phyloP scores from a whole-genome alignment of 2,113 vertebrate genomes.

The Aegithalos caudatus region DNA sequence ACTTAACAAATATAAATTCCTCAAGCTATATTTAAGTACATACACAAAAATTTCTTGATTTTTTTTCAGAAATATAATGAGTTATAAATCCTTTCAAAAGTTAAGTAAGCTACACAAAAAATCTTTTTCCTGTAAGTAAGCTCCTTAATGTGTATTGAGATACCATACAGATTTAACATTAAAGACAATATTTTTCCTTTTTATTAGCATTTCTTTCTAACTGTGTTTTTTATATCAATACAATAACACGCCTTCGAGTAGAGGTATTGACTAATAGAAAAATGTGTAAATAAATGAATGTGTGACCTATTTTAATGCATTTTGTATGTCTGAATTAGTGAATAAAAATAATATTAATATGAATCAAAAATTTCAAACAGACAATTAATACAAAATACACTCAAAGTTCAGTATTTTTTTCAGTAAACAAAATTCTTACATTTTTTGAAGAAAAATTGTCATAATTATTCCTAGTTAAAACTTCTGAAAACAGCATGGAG shows the following conservation, averaged over 20 bases:
- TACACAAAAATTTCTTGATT: not conserved
- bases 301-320: not conserved
- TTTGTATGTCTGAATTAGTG: not conserved
- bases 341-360: conserved; percentile 46
- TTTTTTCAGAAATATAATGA: not conserved
- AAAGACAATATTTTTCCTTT: not conserved
- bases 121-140: not conserved
- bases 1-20: not conserved
- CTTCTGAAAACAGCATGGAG: conserved; percentile 28
- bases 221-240: not conserved
- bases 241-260: not conserved
- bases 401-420: conserved; percentile 22
- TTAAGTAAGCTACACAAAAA: not conserved
- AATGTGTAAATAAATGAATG: not conserved
- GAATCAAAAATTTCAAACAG: conserved; percentile 9
- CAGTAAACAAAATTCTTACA: not conserved
- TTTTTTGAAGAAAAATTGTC: conserved; percentile 42
- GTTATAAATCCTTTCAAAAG: not conserved
- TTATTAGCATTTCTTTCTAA: not conserved
- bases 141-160: not conserved
- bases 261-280: not conserved
- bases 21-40: not conserved
- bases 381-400: not conserved
- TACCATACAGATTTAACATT: not conserved
- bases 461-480: conserved; percentile 34